Evolutionary conservation across 2,797 vertebrate genomes (phyloP), one percentile per base, ranked within the genome.

Genomic region (Notolabrus celidotus): DNA sequence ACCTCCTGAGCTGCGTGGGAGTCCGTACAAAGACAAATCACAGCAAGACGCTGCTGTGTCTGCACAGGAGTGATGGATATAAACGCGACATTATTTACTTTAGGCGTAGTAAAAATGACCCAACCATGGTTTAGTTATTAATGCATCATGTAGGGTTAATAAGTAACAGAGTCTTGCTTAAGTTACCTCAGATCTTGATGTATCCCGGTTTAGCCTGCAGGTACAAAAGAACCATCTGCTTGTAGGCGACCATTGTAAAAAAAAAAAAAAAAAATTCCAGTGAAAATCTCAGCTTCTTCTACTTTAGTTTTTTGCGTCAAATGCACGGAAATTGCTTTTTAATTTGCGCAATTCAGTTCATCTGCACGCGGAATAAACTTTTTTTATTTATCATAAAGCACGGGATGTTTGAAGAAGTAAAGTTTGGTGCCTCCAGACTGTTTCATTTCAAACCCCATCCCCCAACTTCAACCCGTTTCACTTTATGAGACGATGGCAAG

Each of bases 401-500:
- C 7, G 0, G 17, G 64, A 67, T 23, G n/a, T 69, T 39, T 38
- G 0, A 12, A 63, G 47, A 79, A 77, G 76, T 72, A 19, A 77
- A 86, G 69, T 89, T 87, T 43, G 38, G 20, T 55, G 79, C 64
- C 51, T 67, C 23, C 25, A 68, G 65, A 77, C 65, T 51, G 3
- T 85, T 86, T 71, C 73, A 64, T 73, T 59, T 63, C 74, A 49
- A 60, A 59, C 85, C 92, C 93, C 92, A 90, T 93, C 93, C 94
- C 93, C 93, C 93, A 88, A 84, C 85, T 74, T 59, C 23, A 85
- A 36, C 88, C 88, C 80, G n/a, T n/a, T 91, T 92, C 91, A 88
- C 84, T 92, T 80, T 77, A 80, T 41, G 79, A 78, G 80, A 75
- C 80, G 74, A 79, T 53, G 72, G 85, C 77, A 73, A n/a, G 80